Conservation (phyloP, 2,888 invertebrate species). For the Eueremaeus valkanovi region DNA sequence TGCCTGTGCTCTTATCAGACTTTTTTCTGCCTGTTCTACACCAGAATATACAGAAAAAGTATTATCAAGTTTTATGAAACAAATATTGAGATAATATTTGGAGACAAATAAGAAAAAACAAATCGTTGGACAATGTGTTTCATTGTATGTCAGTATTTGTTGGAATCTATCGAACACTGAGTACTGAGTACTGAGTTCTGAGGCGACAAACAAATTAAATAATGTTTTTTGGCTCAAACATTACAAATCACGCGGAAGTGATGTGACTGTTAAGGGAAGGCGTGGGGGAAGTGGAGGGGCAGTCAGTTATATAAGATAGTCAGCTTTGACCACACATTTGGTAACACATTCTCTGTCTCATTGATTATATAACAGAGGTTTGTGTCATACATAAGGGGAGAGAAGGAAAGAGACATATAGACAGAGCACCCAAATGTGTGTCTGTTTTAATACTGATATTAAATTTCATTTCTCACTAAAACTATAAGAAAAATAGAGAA, state of each 20-base stretch:
- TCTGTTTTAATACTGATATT: constrained; percentile 14
- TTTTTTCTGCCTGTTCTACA: not conserved
- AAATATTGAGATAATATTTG: constrained; percentile 17
- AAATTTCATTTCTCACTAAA: constrained; percentile 24
- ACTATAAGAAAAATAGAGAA: not conserved
- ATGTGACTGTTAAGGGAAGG: too few relatives aligned
- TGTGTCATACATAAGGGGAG: not conserved
- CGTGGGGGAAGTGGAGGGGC: not conserved
- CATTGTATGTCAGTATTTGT: constrained; percentile 4
- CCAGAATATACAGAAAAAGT: not conserved
- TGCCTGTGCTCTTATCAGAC: not conserved
- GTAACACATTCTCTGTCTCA: constrained; percentile 2
- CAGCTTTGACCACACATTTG: constrained; percentile 7
- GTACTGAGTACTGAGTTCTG: too few relatives aligned
- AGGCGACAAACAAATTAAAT: not conserved
- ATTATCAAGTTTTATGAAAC: constrained; percentile 16
- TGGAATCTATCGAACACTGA: too few relatives aligned
- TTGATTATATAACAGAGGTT: too few relatives aligned
- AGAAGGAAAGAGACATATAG: not conserved
- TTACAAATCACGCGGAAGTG: constrained; percentile 11
- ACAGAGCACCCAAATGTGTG: not conserved
- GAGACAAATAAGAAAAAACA: constrained; percentile 18
- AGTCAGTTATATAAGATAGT: not conserved
- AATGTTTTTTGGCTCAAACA: not conserved
- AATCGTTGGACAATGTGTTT: not conserved